phyloP scores from a whole-genome alignment of 2,888 invertebrate species.

The Calephelis perditalis region DNA sequence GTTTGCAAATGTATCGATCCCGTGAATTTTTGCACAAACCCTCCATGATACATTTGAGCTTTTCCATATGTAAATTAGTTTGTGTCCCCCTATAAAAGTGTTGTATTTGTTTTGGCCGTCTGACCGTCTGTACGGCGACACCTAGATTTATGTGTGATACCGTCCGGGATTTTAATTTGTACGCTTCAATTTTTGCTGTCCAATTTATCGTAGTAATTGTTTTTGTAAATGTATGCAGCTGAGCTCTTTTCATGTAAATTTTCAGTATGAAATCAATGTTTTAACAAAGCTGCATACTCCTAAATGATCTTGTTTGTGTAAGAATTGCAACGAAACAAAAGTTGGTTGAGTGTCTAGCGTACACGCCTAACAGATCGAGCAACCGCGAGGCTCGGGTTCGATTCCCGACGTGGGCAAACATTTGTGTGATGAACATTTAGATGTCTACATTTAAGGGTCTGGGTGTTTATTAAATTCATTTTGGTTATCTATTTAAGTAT shows the following conservation, averaged over 20 bases:
- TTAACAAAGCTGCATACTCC: background rate
- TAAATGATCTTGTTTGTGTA: too few species aligned
- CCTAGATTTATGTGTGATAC: conserved; percentile 36
- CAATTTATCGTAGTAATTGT: conserved; percentile 21
- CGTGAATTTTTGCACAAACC: conserved; percentile 36
- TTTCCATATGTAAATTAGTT: conserved; percentile 72
- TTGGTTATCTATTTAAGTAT: too few species aligned
- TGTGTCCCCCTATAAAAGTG: conserved; percentile 61
- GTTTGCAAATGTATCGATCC: conserved; percentile 35
- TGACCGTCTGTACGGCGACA: conserved; percentile 39
- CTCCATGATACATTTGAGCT: conserved; percentile 54
- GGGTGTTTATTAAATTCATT: too few species aligned
- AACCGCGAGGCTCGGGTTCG: too few species aligned
- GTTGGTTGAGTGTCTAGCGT: too few species aligned
- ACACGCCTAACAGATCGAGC: too few species aligned
- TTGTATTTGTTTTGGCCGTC: conserved; percentile 66
- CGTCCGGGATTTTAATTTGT: conserved; percentile 31
- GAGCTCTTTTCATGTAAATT: conserved; percentile 3
- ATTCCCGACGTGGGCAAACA: too few species aligned
- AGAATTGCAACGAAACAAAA: too few species aligned
- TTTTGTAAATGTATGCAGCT: conserved; percentile 19
- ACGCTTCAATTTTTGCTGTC: conserved; percentile 21
- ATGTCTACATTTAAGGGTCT: too few species aligned
- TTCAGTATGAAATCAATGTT: background rate
- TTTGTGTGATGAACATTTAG: too few species aligned